These are phyloP conservation scores for Aphelinus certus DNA, from an alignment of 1,140 invertebrate genomes.

Conservation along the genomic window DNA sequence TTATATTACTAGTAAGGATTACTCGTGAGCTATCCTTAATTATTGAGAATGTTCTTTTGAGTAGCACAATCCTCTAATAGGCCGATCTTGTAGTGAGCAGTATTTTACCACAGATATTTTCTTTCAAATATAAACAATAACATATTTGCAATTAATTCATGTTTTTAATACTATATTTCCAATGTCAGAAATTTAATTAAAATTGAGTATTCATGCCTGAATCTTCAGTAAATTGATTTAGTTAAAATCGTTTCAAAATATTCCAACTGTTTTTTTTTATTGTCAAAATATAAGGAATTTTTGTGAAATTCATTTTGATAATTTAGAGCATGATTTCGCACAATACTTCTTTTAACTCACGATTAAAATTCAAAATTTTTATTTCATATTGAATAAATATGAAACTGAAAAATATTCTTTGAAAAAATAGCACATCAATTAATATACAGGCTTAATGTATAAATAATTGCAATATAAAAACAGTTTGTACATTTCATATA, in stretches of 20 bases:
- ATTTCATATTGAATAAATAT: neutral
- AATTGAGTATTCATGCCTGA: too few relatives aligned
- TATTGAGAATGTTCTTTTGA: slow-evolving; percentile 14
- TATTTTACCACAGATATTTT: neutral
- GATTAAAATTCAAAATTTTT: neutral
- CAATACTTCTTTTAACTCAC: too few relatives aligned
- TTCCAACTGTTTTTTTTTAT: too few relatives aligned
- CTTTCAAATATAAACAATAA: too few relatives aligned
- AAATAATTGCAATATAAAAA: slow-evolving; percentile 16
- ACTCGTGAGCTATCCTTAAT: slow-evolving; percentile 12
- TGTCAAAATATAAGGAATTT: too few relatives aligned
- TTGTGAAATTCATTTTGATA: too few relatives aligned
- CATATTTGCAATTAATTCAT: too few relatives aligned
- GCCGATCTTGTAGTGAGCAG: slow-evolving; percentile 9
- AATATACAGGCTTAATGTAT: neutral
- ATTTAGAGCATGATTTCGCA: too few relatives aligned
- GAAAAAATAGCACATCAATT: neutral
- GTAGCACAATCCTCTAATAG: slow-evolving; percentile 22
- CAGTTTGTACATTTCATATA: slow-evolving; percentile 22
- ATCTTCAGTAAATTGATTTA: too few relatives aligned
- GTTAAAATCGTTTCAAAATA: too few relatives aligned
- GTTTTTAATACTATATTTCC: too few relatives aligned
- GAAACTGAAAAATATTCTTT: neutral
- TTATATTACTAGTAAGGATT: slow-evolving; percentile 11
- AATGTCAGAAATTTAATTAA: too few relatives aligned